These are phyloP conservation scores for Heliornis fulica DNA, from an alignment of 2,113 vertebrate genomes.

Conservation along the genomic window DNA sequence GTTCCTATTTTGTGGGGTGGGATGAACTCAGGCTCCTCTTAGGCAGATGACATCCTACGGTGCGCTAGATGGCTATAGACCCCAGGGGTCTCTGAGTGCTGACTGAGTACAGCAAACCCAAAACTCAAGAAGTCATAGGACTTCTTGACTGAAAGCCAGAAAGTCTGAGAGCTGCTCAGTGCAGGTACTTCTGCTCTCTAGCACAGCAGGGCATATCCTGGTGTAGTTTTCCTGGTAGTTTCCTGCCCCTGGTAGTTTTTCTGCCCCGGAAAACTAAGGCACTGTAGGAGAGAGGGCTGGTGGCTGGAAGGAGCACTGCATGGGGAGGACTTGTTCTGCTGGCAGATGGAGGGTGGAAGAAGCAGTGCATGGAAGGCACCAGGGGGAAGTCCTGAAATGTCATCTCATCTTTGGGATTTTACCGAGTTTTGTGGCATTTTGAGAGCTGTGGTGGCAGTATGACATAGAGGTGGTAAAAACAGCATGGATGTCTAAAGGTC, in stretches of 20 bases:
- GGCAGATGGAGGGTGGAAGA: neutral
- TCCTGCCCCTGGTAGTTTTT: too few species aligned
- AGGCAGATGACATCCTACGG: neutral
- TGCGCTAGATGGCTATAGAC: neutral
- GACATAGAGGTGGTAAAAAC: neutral
- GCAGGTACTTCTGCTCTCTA: neutral
- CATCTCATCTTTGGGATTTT: neutral
- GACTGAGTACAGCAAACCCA: neutral
- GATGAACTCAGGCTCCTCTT: neutral
- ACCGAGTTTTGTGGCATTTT: neutral
- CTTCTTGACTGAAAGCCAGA: neutral
- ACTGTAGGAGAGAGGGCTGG: neutral
- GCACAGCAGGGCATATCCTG: accelerated
- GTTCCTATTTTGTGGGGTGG: neutral
- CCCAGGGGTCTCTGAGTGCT: too few species aligned
- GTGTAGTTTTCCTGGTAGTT: too few species aligned
- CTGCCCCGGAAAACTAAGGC: neutral
- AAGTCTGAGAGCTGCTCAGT: neutral
- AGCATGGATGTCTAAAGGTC: neutral
- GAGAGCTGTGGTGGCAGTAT: neutral
- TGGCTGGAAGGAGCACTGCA: neutral
- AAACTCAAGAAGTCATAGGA: neutral
- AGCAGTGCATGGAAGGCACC: neutral
- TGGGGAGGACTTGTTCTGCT: neutral
- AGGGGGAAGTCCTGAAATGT: neutral